Evolutionary conservation across 2,113 vertebrate species (phyloP).

Genomic region (Prionailurus viverrinus): DNA sequence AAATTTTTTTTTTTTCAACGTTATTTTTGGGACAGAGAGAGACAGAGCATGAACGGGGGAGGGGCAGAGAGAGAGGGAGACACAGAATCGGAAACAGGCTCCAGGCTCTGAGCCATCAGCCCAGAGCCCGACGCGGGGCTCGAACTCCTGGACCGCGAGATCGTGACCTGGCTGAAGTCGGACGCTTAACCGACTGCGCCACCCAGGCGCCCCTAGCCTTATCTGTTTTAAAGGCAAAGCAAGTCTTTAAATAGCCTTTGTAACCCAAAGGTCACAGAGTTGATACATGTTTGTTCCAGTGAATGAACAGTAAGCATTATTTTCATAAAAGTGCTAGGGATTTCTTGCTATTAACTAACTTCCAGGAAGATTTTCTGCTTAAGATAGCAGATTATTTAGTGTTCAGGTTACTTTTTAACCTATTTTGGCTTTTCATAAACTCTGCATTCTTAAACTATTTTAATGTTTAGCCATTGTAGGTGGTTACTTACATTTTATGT

Average conservation of each 20-base stretch:
- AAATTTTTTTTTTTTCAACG: no score
- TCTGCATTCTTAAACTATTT: conserved; percentile 24
- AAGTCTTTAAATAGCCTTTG: conserved; percentile 45
- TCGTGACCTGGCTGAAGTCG: no score
- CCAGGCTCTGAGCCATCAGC: no score
- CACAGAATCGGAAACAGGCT: no score
- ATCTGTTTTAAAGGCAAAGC: conserved; percentile 29
- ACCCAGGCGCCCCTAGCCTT: background rate
- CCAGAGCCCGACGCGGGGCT: no score
- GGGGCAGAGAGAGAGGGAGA: no score
- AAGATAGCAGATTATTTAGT: conserved; percentile 1
- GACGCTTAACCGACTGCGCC: no score
- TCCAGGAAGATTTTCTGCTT: background rate
- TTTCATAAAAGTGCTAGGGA: conserved; percentile 49
- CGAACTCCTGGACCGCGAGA: no score
- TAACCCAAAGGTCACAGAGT: conserved; percentile 1
- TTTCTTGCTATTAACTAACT: conserved; percentile 19
- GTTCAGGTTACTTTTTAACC: background rate
- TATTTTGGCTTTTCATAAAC: background rate
- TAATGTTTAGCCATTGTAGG: background rate
- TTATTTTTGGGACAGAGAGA: no score
- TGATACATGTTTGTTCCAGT: conserved; percentile 27
- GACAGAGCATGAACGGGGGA: no score
- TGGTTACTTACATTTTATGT: conserved; percentile 33
- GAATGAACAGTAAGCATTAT: conserved; percentile 24